Evolutionary conservation across 2,797 vertebrate species (phyloP).

Genomic region (Agapornis canus): DNA sequence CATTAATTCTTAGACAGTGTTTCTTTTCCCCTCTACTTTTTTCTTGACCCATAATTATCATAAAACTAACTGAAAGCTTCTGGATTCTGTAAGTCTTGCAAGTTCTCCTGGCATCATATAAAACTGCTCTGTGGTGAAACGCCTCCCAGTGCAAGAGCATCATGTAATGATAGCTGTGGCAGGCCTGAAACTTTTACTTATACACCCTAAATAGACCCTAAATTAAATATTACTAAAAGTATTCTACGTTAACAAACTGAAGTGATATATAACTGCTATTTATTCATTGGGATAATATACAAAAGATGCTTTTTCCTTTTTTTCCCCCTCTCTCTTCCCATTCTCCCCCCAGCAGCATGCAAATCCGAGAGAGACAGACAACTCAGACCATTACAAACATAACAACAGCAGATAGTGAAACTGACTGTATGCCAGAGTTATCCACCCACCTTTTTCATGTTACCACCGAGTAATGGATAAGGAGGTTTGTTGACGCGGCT

Average conservation of each 20-base stretch:
- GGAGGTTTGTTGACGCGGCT: conserved; percentile 89
- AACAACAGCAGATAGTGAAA: neutral
- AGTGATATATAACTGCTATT: neutral
- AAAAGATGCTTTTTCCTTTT: accelerated
- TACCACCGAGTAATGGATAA: conserved; percentile 85
- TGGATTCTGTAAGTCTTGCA: neutral
- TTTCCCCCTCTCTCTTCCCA: neutral
- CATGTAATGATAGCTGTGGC: neutral
- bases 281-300: neutral
- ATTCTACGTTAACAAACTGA: neutral
- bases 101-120: neutral
- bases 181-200: neutral
- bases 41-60: neutral
- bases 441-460: conserved; percentile 91
- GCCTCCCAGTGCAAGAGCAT: neutral
- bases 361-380: neutral
- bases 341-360: neutral
- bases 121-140: neutral
- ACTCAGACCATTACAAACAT: neutral
- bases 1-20: neutral
- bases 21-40: neutral
- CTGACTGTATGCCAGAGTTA: neutral
- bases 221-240: neutral
- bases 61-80: neutral
- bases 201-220: neutral